Evolutionary conservation across 2,113 vertebrate species (phyloP).

Genomic region (Cheirogaleus medius): DNA sequence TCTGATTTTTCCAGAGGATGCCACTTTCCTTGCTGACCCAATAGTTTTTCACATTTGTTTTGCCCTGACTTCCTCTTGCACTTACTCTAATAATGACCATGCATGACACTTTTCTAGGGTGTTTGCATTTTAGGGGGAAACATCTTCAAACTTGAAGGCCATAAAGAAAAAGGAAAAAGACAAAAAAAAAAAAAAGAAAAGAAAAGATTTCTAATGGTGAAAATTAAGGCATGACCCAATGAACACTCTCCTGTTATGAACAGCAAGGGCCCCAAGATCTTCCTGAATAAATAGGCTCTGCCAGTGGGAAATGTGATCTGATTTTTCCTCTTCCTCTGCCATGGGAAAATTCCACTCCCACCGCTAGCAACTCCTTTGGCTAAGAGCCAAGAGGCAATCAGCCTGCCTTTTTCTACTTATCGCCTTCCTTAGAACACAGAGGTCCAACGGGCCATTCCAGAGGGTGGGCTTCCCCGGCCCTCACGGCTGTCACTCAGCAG

Average conservation of each 20-base stretch:
- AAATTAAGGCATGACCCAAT: slow-evolving; percentile 14
- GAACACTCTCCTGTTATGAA: not conserved
- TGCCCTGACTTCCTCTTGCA: not conserved
- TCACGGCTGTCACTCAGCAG: not conserved
- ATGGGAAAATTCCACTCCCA: slow-evolving; percentile 71
- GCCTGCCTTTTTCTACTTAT: not conserved
- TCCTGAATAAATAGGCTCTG: slow-evolving; percentile 67
- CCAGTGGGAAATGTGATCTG: slow-evolving; percentile 66
- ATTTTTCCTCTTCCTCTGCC: slow-evolving; percentile 75
- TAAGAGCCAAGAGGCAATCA: slow-evolving; percentile 41
- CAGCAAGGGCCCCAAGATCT: slow-evolving; percentile 31
- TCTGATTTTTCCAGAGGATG: not conserved
- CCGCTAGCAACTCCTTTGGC: slow-evolving; percentile 13
- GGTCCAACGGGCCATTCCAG: not conserved
- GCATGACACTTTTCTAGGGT: not conserved
- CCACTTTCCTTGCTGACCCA: not conserved
- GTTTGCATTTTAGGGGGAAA: slow-evolving; percentile 18
- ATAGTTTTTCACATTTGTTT: not conserved
- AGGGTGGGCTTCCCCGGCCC: not conserved
- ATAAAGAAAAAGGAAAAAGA: not conserved
- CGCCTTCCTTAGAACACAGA: not conserved
- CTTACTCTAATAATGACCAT: not conserved
- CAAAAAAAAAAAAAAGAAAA: not conserved
- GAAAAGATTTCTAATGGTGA: not conserved
- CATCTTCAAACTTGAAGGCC: not conserved